A percentile compares a stretch with the other conserved stretches of the same genome.
phyloP scores from a whole-genome alignment of 2,797 vertebrate genomes.

The Enteromius afrohamiltoni region DNA sequence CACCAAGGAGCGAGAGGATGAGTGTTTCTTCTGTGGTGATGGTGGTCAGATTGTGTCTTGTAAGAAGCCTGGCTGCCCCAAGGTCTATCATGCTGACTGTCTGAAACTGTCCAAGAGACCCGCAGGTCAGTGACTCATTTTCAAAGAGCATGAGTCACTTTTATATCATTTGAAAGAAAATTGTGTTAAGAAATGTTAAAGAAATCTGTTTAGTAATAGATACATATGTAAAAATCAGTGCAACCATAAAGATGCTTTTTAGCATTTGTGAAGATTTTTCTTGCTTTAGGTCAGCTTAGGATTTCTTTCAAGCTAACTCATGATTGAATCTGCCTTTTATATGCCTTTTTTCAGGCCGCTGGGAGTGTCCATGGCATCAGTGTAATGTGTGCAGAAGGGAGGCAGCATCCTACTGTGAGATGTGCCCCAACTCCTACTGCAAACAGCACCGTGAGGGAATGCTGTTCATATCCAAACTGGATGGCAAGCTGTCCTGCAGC shows the following conservation, averaged over 20 bases:
- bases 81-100: conserved; percentile 97
- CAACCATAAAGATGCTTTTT: not conserved
- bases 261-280: not conserved
- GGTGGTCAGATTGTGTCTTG: conserved; percentile 96
- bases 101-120: conserved; percentile 96
- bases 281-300: not conserved
- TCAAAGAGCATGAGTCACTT: not conserved
- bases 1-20: conserved; percentile 93
- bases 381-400: conserved; percentile 93
- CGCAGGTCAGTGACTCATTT: conserved; percentile 80
- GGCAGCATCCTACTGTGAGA: conserved; percentile 96
- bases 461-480: conserved; percentile 98
- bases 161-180: not conserved
- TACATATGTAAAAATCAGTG: no score
- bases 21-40: conserved; percentile 97
- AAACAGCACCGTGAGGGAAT: conserved; percentile 93
- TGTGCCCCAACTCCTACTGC: conserved; percentile 98
- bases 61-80: conserved; percentile 95
- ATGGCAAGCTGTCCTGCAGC: conserved; percentile 93
- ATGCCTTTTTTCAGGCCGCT: conserved; percentile 84
- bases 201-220: not conserved
- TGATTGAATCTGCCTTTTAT: not conserved
- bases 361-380: conserved; percentile 99
- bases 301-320: not conserved
- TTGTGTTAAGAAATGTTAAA: not conserved